A percentile compares a stretch with the other conserved stretches of the same genome.
These are phyloP conservation scores for Holacanthella duospinosa DNA, from an alignment of 2,888 invertebrate genomes.

Conservation along the genomic window DNA sequence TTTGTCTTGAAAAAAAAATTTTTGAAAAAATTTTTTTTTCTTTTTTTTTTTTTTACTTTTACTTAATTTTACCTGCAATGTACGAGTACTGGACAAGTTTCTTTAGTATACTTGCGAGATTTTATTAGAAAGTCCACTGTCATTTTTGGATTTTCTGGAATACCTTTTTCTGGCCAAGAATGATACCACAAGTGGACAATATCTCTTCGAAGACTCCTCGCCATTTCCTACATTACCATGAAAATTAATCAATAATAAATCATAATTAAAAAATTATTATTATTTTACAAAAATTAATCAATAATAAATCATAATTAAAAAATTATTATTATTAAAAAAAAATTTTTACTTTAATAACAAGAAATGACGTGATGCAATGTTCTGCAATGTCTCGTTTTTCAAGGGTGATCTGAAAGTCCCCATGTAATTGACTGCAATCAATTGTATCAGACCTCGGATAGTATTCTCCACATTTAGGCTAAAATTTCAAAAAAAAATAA, in stretches of 20 bases:
- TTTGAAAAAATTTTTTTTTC: no score
- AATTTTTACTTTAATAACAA: slow-evolving; percentile 59
- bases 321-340: not conserved
- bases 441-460: slow-evolving; percentile 83
- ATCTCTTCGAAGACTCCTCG: slow-evolving; percentile 73
- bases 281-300: slow-evolving; percentile 4
- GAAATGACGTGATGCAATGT: slow-evolving; percentile 76
- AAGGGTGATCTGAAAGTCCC: slow-evolving; percentile 75
- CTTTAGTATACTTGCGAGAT: slow-evolving; percentile 53
- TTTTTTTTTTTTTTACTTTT: no score
- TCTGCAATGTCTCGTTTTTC: slow-evolving; percentile 82
- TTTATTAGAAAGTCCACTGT: slow-evolving; percentile 79
- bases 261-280: not conserved
- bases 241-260: not conserved
- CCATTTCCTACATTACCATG: slow-evolving; percentile 55
- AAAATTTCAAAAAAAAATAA: slow-evolving; percentile 36
- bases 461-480: slow-evolving; percentile 84
- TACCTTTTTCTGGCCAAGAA: slow-evolving; percentile 77
- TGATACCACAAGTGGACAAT: slow-evolving; percentile 87
- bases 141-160: slow-evolving; percentile 70
- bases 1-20: no score
- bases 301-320: not conserved
- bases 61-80: slow-evolving; percentile 52
- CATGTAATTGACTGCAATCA: slow-evolving; percentile 74
- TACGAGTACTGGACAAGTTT: slow-evolving; percentile 62